Base-by-base conservation (phyloP, 2,797 vertebrate genomes). In the Mycteria americana region DNA sequence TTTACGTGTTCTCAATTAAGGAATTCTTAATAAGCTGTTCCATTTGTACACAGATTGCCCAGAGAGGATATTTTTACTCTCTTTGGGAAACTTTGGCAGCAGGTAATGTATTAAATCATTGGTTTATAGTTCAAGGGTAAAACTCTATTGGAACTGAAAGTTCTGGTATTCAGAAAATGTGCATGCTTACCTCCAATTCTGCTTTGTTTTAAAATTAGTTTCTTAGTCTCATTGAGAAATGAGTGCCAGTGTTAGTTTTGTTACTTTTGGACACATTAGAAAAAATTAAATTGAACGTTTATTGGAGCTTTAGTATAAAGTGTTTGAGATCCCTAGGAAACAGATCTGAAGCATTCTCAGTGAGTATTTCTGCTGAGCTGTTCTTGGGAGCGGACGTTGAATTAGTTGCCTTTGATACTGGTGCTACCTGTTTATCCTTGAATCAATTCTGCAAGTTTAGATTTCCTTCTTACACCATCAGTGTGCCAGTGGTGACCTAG, bases 1-100 rank as follows among this genome's bases (percentile, higher is more conserved):
- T 97, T 98, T 98, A 97, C 12, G 53, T 92, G 84, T 97, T 98
- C 95, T 97, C 86, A 93, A 94, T 96, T 96, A 98, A 96, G 82
- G 89, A 96, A 92, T 93, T 89, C 94, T 97, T 97, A 98, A 97
- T 95, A 95, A 97, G 74, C 95, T 92, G 74, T 96, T 98, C 83
- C 79, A 86, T 97, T 97, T 97, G 87, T 88, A 92, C 95, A 92
- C 73, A 93, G 57, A 97, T 96, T 97, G 89, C 86, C 81, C 73
- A 68, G 64, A 93, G 86, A 96, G 89, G 95, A 91, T 97, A 95
- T 97, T 98, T 97, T 97, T 95, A 50, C 68, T 57, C 81, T 95
- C 74, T 91, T 92, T 89, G 79, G 90, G 86, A 91, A 95, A 86
- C 50, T 77, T 94, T 95, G 95, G 92, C 96, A 94, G 94, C 87